Evolutionary conservation across 2,113 vertebrate species (phyloP), one percentile per base, ranked within the genome.

Genomic region (Gavia stellata): DNA sequence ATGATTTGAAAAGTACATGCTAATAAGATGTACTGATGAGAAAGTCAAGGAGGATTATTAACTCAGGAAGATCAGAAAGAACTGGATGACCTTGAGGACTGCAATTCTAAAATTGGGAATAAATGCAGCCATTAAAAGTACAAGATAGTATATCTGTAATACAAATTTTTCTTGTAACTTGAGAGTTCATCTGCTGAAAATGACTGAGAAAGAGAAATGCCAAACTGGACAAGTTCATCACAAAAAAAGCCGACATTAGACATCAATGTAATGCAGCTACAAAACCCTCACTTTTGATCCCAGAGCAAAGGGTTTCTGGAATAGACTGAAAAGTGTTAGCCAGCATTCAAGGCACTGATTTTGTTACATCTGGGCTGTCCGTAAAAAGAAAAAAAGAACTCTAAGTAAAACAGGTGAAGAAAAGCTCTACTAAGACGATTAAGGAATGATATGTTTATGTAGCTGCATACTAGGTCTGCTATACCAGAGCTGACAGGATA

Each of bases 381-480:
- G 26, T 25, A 77, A 56, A 4, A 89, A 70, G 29, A 4, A 53
- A 75, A 75, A 79, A 45, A 19, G 1, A 23, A 8, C 9, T 62
- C 55, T n/a, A n/a, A 40, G 17, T 55, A 72, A 77, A 68, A 26
- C 4, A 33, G 24, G 8, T 28, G 4, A 90, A 85, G 20, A 38
- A 94, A 77, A 81, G 2, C 3, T 81, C 28, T 31, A 40, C 12
- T 68, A 63, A 59, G 13, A 23, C 36, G 14, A 19, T n/a, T 44
- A 40, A 85, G 21, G 7, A 82, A 33, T 13, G 10, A 0, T 42
- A 23, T 45, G 7, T 23, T 75, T 44, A 52, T 0, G 0, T 56
- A 42, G 19, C 17, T 80, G 17, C 12, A 33, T 62, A 9, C 8
- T 25, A 56, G 6, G 42, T 50, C 19, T 67, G 8, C 0, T 20